These are phyloP conservation scores for Haemorhous mexicanus DNA, from an alignment of 2,113 vertebrate species.

Conservation along the genomic window DNA sequence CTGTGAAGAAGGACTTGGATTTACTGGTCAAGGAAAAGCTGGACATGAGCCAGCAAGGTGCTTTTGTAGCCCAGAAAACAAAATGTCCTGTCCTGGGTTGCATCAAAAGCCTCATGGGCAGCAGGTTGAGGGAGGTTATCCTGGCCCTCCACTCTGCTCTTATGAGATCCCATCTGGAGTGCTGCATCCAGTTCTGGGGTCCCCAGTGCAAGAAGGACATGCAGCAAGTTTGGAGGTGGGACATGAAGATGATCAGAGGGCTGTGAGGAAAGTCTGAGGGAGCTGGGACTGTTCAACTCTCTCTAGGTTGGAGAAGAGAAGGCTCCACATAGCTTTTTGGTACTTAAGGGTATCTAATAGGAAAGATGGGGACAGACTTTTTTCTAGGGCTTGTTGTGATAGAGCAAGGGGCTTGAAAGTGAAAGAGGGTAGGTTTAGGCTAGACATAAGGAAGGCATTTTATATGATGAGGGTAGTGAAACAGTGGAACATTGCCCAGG, in stretches of 20 bases:
- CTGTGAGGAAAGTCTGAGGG: background rate
- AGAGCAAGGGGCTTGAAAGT: background rate
- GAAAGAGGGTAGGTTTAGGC: background rate
- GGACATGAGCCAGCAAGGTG: background rate
- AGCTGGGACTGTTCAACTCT: background rate
- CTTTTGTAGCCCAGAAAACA: background rate
- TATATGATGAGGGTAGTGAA: background rate
- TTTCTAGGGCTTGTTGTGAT: background rate
- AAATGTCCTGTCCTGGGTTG: background rate
- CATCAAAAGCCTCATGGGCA: background rate
- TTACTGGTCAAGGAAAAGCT: background rate
- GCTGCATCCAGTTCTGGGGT: background rate
- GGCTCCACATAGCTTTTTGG: background rate
- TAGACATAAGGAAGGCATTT: background rate
- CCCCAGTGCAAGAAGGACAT: background rate
- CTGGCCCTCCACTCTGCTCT: background rate
- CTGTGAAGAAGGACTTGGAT: background rate
- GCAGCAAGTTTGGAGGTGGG: background rate
- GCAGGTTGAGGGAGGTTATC: background rate
- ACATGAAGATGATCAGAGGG: background rate
- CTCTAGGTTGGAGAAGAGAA: background rate
- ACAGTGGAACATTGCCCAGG: background rate
- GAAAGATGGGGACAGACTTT: background rate
- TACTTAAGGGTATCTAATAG: too few species aligned
- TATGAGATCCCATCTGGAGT: background rate